Base-by-base conservation (phyloP, 2,797 vertebrate genomes). In the Acanthurus lineatus region DNA sequence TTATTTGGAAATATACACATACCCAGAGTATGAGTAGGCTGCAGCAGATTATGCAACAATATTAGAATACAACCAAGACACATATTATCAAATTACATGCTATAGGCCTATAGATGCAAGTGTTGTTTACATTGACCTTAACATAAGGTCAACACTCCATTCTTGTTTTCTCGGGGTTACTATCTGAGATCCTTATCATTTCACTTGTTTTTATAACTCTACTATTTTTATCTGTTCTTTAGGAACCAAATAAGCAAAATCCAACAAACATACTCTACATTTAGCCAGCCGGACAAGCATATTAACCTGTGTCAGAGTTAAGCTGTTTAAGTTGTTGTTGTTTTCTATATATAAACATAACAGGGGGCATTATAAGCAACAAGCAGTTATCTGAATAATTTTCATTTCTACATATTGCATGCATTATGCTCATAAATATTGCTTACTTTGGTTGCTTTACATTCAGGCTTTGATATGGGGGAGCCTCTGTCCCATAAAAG, bases 101-200 rank as follows among this genome's bases (percentile, higher is more conserved):
- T 15, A 2, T 47, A 67, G 32, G 32, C 32, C 57, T 15, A 2
- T 10, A 59, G 22, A 57, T 67, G 2, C 11, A 64, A 48, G 15
- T 58, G 44, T 52, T 76, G 32, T 72, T 16, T 47, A 49, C 8
- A 73, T 61, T 68, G 73, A 82, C 71, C 73, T 77, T 77, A 82
- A 82, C 58, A 73, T 79, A 69, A 85, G 69, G 58, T 77, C 69
- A 67, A 38, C 0, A 48, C 66, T 10, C 3, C 1, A 0, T 65
- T 66, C 9, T 42, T 40, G 14, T 28, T 70, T 47, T 54, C n/a
- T 44, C 0, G 15, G 5, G 6, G 25, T 42, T 57, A 25, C 7
- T 8, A 44, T 58, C 20, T 38, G 20, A 76, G 35, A n/a, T 57
- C 12, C 11, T 67, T n/a, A 35, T 60, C 16, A 47, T 2, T 64